These are phyloP conservation scores for Glyphotaelius pellucidus DNA, from an alignment of 2,888 invertebrate genomes.

Conservation along the genomic window DNA sequence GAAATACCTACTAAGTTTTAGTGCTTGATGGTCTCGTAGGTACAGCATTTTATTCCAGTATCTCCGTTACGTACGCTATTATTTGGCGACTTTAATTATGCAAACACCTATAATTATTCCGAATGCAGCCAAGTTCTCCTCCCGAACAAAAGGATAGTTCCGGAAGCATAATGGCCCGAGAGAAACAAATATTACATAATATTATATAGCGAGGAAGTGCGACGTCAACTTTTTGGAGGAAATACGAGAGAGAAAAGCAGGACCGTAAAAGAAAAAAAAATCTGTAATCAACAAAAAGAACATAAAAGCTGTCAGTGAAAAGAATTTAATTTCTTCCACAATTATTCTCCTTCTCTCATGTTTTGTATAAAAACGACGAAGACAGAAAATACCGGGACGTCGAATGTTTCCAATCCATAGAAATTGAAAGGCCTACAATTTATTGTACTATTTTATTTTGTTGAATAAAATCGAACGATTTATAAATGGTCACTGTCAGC, in stretches of 20 bases:
- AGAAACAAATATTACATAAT: conserved; percentile 47
- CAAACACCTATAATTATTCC: conserved; percentile 45
- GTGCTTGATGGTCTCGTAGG: not conserved
- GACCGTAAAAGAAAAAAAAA: not conserved
- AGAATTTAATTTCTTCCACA: too few species aligned
- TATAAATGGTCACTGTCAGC: too few species aligned
- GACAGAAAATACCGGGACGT: too few species aligned
- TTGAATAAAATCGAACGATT: too few species aligned
- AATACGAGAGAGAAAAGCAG: not conserved
- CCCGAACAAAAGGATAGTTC: conserved; percentile 22
- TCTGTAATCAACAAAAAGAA: too few species aligned
- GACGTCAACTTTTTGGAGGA: conserved; percentile 23
- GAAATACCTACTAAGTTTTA: not conserved
- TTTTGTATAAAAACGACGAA: too few species aligned
- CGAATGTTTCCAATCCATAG: too few species aligned
- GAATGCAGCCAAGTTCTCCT: conserved; percentile 29
- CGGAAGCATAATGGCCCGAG: conserved; percentile 34
- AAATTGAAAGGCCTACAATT: too few species aligned
- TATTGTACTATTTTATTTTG: too few species aligned
- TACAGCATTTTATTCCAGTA: not conserved
- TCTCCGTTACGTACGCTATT: conserved; percentile 11
- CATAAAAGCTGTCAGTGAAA: too few species aligned
- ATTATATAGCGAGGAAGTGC: conserved; percentile 25
- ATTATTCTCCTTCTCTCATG: too few species aligned
- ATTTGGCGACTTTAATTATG: conserved; percentile 14